Conservation (phyloP, 2,888 invertebrate genomes). For the Entomobrya proxima region DNA sequence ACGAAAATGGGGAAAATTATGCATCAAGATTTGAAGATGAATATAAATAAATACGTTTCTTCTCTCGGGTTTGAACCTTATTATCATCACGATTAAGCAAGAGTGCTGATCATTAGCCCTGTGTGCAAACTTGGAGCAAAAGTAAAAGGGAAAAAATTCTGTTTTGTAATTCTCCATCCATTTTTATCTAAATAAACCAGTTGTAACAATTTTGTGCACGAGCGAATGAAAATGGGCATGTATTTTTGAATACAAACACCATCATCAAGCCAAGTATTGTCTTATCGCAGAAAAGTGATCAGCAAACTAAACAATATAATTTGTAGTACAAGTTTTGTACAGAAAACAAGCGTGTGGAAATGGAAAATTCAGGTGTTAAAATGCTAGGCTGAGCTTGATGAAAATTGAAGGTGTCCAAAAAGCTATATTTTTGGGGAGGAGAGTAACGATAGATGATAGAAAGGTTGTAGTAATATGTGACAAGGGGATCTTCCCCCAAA, state of each 20-base stretch:
- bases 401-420: conserved; percentile 29
- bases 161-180: conserved; percentile 3
- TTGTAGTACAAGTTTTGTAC: conserved; percentile 26
- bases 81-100: conserved; percentile 37
- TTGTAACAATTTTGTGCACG: neutral
- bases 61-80: neutral
- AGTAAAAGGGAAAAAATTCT: conserved; percentile 21
- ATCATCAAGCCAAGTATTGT: neutral
- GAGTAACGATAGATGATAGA: neutral
- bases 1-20: too few relatives aligned
- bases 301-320: conserved; percentile 16
- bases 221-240: neutral
- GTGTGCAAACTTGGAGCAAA: too few relatives aligned
- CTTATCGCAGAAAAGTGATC: conserved; percentile 12
- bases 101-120: too few relatives aligned
- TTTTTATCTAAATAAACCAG: neutral
- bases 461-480: neutral
- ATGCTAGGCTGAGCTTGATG: neutral
- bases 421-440: neutral
- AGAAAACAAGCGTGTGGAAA: neutral
- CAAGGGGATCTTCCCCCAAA: conserved; percentile 23
- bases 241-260: neutral
- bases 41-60: too few relatives aligned
- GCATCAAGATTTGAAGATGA: too few relatives aligned
- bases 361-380: neutral